A percentile compares a stretch with the other conserved stretches of the same genome.
These are phyloP conservation scores for Lanistes nyassanus DNA, from an alignment of 1,140 invertebrate genomes.

Conservation along the genomic window DNA sequence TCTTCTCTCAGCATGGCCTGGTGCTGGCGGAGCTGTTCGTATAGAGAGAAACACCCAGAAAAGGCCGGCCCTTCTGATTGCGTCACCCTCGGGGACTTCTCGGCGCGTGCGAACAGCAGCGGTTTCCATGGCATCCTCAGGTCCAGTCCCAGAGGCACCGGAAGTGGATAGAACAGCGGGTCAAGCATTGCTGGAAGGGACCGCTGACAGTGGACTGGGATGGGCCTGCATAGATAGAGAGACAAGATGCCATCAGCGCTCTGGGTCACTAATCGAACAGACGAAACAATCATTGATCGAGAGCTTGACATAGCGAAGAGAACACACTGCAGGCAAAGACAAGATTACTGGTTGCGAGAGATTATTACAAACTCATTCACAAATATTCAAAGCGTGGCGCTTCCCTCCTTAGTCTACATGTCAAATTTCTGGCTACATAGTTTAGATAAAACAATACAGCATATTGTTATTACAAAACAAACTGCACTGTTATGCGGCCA, in stretches of 20 bases:
- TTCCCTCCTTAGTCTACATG: no score
- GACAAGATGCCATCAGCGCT: background rate
- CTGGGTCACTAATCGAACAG: background rate
- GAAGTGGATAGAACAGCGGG: background rate
- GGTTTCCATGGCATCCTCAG: constrained; percentile 13
- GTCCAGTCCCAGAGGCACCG: background rate
- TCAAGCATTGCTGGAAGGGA: background rate
- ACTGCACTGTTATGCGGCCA: no score
- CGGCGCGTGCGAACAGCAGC: background rate
- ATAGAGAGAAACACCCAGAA: constrained; percentile 1
- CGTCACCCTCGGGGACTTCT: background rate
- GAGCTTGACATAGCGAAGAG: background rate
- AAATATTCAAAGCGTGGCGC: no score
- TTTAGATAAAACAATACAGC: no score
- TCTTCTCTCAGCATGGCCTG: background rate
- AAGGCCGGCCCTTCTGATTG: background rate
- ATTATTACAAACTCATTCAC: no score
- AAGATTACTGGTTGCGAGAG: no score
- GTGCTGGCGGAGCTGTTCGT: constrained; percentile 15
- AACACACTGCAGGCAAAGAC: background rate
- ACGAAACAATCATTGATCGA: no score
- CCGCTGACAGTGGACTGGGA: constrained; percentile 15
- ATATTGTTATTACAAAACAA: no score
- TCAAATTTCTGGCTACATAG: no score
- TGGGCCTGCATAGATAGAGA: background rate